Percentiles rank a stretch among this genome's conserved stretches.
phyloP scores from a whole-genome alignment of 2,888 invertebrate genomes.

The Ophion ventricosus region DNA sequence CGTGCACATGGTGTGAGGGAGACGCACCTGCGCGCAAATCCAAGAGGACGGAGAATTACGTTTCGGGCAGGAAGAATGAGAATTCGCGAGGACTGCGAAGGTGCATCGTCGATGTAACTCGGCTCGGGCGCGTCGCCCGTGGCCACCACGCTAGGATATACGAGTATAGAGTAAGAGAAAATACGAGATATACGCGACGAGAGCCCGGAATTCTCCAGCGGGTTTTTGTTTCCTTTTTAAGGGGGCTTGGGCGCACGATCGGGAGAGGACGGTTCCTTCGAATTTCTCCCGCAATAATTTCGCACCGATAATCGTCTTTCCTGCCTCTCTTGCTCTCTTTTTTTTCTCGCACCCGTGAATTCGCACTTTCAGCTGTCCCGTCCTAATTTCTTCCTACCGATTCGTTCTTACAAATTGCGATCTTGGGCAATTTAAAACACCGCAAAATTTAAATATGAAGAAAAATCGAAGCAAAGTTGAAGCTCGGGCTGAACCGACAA shows the following conservation, averaged over 20 bases:
- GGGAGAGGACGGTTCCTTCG: conserved; percentile 12
- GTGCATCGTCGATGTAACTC: conserved; percentile 46
- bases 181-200: conserved; percentile 22
- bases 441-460: background rate
- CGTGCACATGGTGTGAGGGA: conserved; percentile 2
- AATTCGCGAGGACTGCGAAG: conserved; percentile 41
- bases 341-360: conserved; percentile 19
- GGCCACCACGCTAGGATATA: conserved; percentile 27
- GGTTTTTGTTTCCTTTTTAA: conserved; percentile 15
- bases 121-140: conserved; percentile 21
- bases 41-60: conserved; percentile 24
- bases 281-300: conserved; percentile 50
- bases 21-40: conserved; percentile 54
- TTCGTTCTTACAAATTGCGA: background rate
- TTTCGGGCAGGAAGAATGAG: conserved; percentile 43
- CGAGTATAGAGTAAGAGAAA: conserved; percentile 28
- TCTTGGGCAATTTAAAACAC: too few relatives aligned
- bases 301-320: conserved; percentile 54
- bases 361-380: conserved; percentile 26
- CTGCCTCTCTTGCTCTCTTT: background rate
- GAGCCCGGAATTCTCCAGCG: conserved; percentile 10
- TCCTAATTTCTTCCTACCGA: background rate
- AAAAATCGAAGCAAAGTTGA: too few relatives aligned
- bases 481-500: too few relatives aligned
- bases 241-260: conserved; percentile 35